Base-by-base conservation (phyloP, 1,140 invertebrate genomes). In the Mizuhopecten yessoensis region DNA sequence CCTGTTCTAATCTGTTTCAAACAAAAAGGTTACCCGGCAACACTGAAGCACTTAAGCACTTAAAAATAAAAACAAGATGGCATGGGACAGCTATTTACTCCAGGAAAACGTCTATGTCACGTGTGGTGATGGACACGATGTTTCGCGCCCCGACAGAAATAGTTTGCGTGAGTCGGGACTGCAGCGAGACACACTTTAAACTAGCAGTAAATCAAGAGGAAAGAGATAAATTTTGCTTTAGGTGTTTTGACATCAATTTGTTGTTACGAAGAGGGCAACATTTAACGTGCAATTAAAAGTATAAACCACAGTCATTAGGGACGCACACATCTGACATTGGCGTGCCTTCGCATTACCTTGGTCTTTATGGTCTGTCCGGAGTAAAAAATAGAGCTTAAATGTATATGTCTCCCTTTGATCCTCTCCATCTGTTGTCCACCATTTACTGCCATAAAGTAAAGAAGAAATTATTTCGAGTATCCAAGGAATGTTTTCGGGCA, bases 161-260 rank as follows among this genome's bases (percentile, higher is more conserved):
- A 75, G 57, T 75, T 75, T n/a, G n/a, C 23, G 57, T 29, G 7
- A 29, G 57, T 29, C 5, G n/a, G 29, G 17, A 17, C 57, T n/a
- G 23, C 23, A n/a, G 23, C 57, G n/a, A 29, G 23, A 75, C 11
- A 75, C 57, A 75, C 57, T 75, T 75, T 75, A 75, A 75, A 75
- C 57, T 1, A 3, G 23, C 57, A 1, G 17, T 75, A 75, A 9
- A 29, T 75, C n/a, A 29, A 5, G 57, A 75, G 2, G n/a, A 17
- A 75, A 75, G 57, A 75, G n/a, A 75, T 75, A 75, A 75, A 75
- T 75, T 29, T 75, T 75, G 57, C 20, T 75, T 75, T 29, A 75
- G 57, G 23, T 75, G 29, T 75, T 75, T 29, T 29, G 57, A 29
- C 57, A 75, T n/a, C 9, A 3, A 75, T 75, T 75, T 29, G 23